Percentiles rank a stretch among this genome's conserved stretches.
Evolutionary conservation across 2,113 vertebrate genomes (phyloP).

Genomic region (Maccullochella peelii): DNA sequence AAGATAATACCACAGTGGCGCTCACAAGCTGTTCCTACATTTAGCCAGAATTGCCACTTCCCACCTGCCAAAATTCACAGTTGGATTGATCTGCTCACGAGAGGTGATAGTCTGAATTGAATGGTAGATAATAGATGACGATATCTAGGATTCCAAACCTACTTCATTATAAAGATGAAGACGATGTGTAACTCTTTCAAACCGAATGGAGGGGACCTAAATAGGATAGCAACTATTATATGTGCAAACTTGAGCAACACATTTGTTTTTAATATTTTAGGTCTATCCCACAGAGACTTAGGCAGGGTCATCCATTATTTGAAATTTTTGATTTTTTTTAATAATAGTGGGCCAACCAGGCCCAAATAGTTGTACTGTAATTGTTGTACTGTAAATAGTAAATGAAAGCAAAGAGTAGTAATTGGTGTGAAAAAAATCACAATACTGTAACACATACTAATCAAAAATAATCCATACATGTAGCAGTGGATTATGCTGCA

Average conservation of each 20-base stretch:
- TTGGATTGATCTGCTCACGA: background rate
- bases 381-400: background rate
- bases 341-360: background rate
- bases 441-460: background rate
- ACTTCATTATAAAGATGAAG: background rate
- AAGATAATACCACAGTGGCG: background rate
- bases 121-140: background rate
- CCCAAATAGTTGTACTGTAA: too few species aligned
- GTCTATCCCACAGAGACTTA: background rate
- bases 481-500: background rate
- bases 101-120: background rate
- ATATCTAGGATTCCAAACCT: background rate
- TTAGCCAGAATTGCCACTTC: background rate
- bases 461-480: background rate
- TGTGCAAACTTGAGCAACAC: background rate
- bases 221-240: background rate
- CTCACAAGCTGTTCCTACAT: background rate
- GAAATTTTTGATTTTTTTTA: background rate
- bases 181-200: background rate
- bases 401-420: background rate
- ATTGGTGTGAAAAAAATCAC: background rate
- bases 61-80: background rate
- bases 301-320: background rate
- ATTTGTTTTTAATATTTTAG: background rate
- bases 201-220: background rate